Conservation (phyloP, 2,888 invertebrate species). For the Lasioglossum vierecki region DNA sequence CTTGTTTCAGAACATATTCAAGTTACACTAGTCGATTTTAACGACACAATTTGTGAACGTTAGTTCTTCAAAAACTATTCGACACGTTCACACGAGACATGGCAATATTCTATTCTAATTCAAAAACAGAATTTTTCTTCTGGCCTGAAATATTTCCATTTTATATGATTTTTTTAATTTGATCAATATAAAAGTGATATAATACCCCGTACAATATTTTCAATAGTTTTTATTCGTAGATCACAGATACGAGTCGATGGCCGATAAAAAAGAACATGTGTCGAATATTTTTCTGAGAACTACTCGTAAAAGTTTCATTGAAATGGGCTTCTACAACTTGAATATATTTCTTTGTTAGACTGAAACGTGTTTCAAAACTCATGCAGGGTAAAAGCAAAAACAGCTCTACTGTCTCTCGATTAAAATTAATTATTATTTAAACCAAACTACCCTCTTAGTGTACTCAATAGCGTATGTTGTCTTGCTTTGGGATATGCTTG, state of each 20-base stretch:
- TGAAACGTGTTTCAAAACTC: background rate
- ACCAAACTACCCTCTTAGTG: background rate
- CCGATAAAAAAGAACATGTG: background rate
- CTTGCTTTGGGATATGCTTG: constrained; percentile 41
- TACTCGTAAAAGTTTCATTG: background rate
- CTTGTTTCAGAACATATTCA: background rate
- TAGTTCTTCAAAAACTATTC: background rate
- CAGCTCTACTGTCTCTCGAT: background rate
- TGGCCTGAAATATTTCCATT: no score
- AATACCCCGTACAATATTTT: no score
- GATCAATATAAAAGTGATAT: no score
- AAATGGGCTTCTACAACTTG: background rate
- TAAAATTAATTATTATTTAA: background rate
- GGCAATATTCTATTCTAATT: no score
- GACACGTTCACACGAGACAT: no score
- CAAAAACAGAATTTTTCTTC: no score
- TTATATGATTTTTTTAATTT: no score
- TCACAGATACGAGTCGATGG: no score
- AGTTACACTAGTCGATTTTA: background rate
- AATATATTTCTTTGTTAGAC: background rate
- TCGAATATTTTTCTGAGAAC: background rate
- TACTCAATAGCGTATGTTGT: background rate
- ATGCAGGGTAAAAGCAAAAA: background rate
- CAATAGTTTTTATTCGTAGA: no score
- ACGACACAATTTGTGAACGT: background rate